These are phyloP conservation scores for Hystrix cristata DNA, from an alignment of 2,113 vertebrate species.

Conservation along the genomic window DNA sequence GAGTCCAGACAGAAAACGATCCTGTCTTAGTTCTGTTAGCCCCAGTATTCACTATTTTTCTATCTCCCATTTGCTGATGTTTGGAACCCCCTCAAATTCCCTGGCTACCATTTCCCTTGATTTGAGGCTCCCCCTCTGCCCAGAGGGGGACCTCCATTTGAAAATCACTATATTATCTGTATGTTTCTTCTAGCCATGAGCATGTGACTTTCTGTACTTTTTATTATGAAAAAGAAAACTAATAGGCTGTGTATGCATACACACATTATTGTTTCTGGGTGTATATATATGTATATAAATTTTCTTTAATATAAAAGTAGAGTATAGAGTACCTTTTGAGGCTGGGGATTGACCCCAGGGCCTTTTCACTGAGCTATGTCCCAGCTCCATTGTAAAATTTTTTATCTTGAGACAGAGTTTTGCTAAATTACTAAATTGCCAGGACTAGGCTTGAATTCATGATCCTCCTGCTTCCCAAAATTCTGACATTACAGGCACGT, in stretches of 20 bases:
- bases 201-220: constrained; percentile 30
- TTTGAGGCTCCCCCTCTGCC: background rate
- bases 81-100: background rate
- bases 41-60: background rate
- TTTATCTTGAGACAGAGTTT: background rate
- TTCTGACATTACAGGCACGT: background rate
- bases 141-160: background rate
- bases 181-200: constrained; percentile 30
- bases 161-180: constrained; percentile 21
- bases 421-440: background rate
- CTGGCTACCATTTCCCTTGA: background rate
- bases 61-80: background rate
- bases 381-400: background rate
- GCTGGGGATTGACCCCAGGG: too few species aligned
- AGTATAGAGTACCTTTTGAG: background rate
- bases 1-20: background rate
- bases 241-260: too few species aligned
- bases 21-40: background rate
- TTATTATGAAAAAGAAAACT: constrained; percentile 9
- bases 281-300: background rate
- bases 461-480: background rate
- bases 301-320: background rate
- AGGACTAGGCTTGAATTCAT: background rate
- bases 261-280: background rate
- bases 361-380: background rate